Conservation (phyloP, 2,888 invertebrate species). For the Mactromeris polynyma region DNA sequence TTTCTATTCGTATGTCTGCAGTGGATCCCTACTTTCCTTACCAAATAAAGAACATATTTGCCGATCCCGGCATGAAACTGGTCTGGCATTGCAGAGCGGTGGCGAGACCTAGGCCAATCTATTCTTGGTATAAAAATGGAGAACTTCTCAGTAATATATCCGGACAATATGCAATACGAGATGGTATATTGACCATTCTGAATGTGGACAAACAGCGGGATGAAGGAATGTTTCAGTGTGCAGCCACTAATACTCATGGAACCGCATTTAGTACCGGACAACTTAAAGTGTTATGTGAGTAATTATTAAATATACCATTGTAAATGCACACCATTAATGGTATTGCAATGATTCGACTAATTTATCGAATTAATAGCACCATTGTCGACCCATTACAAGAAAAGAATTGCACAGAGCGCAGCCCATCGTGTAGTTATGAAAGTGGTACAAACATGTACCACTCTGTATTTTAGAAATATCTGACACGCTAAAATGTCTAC, state of each 20-base stretch:
- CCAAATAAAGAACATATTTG: constrained; percentile 51
- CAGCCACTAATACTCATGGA: constrained; percentile 95
- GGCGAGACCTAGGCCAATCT: constrained; percentile 53
- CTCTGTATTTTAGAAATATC: too few species aligned
- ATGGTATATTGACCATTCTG: constrained; percentile 12
- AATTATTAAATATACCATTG: too few species aligned
- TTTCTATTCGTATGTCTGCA: constrained; percentile 23
- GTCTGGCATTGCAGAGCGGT: constrained; percentile 66
- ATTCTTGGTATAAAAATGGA: constrained; percentile 66
- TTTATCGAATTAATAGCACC: too few species aligned
- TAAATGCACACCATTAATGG: too few species aligned
- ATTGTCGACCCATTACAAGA: too few species aligned
- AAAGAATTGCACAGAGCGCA: too few species aligned
- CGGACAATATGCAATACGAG: constrained; percentile 24
- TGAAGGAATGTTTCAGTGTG: constrained; percentile 97
- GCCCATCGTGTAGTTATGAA: too few species aligned
- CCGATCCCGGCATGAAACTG: constrained; percentile 57
- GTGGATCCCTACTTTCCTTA: constrained; percentile 62
- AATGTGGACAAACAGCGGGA: constrained; percentile 85
- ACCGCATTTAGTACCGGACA: constrained; percentile 95
- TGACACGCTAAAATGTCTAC: too few species aligned
- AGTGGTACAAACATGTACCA: too few species aligned
- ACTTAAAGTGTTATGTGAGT: constrained; percentile 93
- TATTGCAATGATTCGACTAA: too few species aligned
- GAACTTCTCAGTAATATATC: constrained; percentile 23